Percentiles rank a stretch among this genome's conserved stretches.
Conservation (phyloP, 2,888 invertebrate genomes). For the Schizaphis graminum region DNA sequence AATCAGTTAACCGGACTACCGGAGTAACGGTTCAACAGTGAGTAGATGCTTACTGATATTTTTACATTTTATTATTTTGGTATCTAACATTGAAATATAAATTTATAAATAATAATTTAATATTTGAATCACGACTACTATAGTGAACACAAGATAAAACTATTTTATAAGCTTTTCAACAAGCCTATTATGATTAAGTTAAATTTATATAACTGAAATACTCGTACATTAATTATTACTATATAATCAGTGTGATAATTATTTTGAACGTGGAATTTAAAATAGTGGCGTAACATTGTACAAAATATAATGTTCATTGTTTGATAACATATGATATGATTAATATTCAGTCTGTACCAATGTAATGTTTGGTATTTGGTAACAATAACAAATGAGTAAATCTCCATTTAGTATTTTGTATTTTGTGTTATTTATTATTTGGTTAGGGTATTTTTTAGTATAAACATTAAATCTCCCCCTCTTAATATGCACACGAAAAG, state of each 20-base stretch:
- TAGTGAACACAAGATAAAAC: background rate
- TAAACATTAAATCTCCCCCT: background rate
- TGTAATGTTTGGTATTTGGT: background rate
- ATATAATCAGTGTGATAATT: background rate
- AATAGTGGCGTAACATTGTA: background rate
- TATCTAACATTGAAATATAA: background rate
- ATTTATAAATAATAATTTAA: background rate
- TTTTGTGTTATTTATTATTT: slow-evolving; percentile 8
- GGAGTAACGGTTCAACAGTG: background rate
- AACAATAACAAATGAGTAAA: slow-evolving; percentile 17
- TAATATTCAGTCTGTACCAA: slow-evolving; percentile 18
- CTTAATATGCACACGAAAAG: background rate
- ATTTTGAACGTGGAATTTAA: slow-evolving; percentile 8
- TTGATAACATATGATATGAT: slow-evolving; percentile 3
- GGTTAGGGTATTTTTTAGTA: background rate
- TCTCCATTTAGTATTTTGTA: background rate
- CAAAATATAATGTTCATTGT: background rate
- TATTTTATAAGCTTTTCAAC: background rate
- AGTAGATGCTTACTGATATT: background rate
- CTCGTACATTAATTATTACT: background rate
- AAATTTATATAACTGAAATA: background rate
- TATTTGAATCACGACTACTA: background rate
- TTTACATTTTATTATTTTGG: background rate
- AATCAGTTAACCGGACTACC: background rate
- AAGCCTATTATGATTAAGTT: background rate